Evolutionary conservation across 2,888 invertebrate genomes (phyloP), one percentile per base, ranked within the genome.

Genomic region (Leucophenga montana): DNA sequence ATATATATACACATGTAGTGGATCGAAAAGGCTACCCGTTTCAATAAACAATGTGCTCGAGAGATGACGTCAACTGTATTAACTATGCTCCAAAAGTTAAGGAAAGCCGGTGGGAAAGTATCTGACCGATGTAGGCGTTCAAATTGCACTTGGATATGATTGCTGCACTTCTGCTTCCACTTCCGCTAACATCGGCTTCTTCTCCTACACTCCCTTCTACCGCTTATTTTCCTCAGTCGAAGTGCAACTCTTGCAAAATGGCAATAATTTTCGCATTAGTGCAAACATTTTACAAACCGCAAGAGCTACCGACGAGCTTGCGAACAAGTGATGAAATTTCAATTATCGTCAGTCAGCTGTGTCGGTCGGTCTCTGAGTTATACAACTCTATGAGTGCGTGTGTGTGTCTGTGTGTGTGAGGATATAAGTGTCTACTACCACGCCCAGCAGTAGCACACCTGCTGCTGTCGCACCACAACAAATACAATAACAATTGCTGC

Each of bases 341-440:
- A 82, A 82, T 82, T 82, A 85, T 82, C 81, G 81, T 82, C 81
- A 82, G 85, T 82, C 81, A 82, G 84, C 77, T 85, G 85, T 78
- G 81, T 22, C 22, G 18, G n/a, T n/a, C n/a, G 31, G 33, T 57
- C 18, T 27, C 46, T 56, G 27, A 27, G 27, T 27, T 27, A 27
- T 27, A 48, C 77, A 70, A 70, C 31, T 57, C 66, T 68, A 66
- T 57, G 67, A 62, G 61, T 48, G 62, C 59, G 27, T 65, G 50
- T 62, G 48, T 53, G 11, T 53, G 44, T 57, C 66, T 68, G 67
- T 57, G 67, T 65, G 61, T 48, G 62, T 62, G 27, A 27, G 27
- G 2, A 4, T 27, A 27, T 4, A 27, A 27, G 27, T 27, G 27
- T 27, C 27, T 27, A 27, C 27, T 11, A 39, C 39, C 62, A 70